These are phyloP conservation scores for Pitta sordida DNA, from an alignment of 2,113 vertebrate species.

Conservation along the genomic window DNA sequence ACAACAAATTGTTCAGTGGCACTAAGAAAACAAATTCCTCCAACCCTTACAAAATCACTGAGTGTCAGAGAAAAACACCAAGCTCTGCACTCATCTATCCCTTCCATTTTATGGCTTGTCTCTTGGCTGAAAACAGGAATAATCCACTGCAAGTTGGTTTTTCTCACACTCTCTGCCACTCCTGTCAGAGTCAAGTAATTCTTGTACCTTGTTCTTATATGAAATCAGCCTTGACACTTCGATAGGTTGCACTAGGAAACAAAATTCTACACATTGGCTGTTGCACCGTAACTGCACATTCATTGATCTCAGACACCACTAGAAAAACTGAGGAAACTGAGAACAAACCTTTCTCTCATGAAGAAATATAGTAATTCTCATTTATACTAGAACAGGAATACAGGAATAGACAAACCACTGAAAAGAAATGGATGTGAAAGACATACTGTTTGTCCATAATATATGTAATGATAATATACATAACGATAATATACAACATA, in stretches of 20 bases:
- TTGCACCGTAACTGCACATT: accelerated
- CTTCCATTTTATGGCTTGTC: background rate
- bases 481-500: background rate
- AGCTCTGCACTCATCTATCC: background rate
- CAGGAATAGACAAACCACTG: background rate
- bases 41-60: background rate
- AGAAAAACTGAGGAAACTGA: background rate
- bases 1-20: background rate
- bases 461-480: background rate
- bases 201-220: background rate
- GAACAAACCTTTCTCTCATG: background rate
- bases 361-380: background rate
- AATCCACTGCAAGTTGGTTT: background rate
- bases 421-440: background rate
- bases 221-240: background rate
- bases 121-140: background rate
- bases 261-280: background rate
- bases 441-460: background rate
- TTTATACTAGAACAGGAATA: background rate
- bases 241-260: background rate
- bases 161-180: background rate
- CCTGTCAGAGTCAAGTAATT: background rate
- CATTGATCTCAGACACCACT: background rate
- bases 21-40: background rate
- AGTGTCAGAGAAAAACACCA: background rate